Evolutionary conservation across 2,797 vertebrate species (phyloP).

Genomic region (Betta splendens): DNA sequence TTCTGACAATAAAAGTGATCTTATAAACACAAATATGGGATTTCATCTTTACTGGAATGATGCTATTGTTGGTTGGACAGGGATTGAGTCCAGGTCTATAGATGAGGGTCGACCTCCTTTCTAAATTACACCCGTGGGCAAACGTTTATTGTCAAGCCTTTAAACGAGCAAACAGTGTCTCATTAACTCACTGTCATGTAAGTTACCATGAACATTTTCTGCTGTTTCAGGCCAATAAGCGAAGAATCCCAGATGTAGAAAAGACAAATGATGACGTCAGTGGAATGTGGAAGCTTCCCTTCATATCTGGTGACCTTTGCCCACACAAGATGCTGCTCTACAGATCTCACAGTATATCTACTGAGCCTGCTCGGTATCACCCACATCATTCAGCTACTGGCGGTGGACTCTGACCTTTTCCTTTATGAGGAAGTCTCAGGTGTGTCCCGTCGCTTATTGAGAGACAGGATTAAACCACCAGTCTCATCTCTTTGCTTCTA

Average conservation of each 20-base stretch:
- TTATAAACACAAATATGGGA: no score
- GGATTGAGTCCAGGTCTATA: no score
- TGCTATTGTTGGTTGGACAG: no score
- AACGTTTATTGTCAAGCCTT: not conserved
- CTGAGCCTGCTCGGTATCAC: constrained; percentile 2
- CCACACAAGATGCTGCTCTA: constrained; percentile 21
- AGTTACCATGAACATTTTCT: not conserved
- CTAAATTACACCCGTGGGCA: no score
- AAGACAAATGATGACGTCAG: constrained; percentile 4
- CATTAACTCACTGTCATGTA: not conserved
- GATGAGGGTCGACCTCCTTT: no score
- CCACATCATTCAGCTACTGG: constrained; percentile 11
- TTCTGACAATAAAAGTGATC: no score
- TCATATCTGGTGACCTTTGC: constrained; percentile 61
- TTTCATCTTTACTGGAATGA: no score
- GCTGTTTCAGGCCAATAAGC: not conserved
- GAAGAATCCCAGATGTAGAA: constrained; percentile 3
- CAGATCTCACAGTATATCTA: constrained; percentile 45
- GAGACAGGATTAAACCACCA: constrained; percentile 25
- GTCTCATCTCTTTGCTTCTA: constrained; percentile 3
- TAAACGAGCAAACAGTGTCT: not conserved
- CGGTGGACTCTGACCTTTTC: constrained; percentile 67
- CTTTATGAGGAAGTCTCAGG: constrained; percentile 59
- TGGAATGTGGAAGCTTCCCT: constrained; percentile 8
- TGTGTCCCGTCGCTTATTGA: not conserved